These are phyloP conservation scores for Habroteleia sp. DNA, from an alignment of 2,888 invertebrate species.

Conservation along the genomic window DNA sequence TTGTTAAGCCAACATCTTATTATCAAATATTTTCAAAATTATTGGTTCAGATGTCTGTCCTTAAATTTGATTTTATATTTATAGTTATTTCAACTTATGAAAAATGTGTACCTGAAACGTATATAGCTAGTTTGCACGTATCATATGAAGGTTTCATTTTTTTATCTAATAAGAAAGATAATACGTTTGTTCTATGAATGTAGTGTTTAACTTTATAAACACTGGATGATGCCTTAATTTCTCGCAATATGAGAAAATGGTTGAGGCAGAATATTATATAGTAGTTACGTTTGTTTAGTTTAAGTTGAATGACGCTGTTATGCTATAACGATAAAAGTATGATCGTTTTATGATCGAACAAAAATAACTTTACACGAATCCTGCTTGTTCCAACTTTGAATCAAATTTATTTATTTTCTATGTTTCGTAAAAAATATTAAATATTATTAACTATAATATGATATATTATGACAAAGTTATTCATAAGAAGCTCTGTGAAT, in stretches of 20 bases:
- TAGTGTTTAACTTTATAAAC: no score
- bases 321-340: slow-evolving; percentile 9
- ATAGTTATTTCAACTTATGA: no score
- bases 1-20: no score
- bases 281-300: slow-evolving; percentile 21
- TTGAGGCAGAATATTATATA: slow-evolving; percentile 24
- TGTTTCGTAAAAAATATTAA: slow-evolving; percentile 15
- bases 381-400: slow-evolving; percentile 9
- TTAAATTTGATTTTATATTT: no score
- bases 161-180: no score
- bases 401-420: slow-evolving; percentile 17
- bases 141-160: no score
- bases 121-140: no score
- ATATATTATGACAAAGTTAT: slow-evolving; percentile 7
- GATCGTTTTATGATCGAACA: slow-evolving; percentile 36
- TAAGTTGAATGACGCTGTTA: slow-evolving; percentile 11
- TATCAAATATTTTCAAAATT: no score
- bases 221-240: no score
- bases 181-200: no score
- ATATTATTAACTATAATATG: neutral
- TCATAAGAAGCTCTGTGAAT: neutral
- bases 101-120: no score
- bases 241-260: slow-evolving; percentile 6
- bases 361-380: slow-evolving; percentile 29
- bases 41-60: no score